Evolutionary conservation across 1,140 invertebrate species (phyloP), one percentile per base, ranked within the genome.

Genomic region (Trachymyrmex cornetzi): DNA sequence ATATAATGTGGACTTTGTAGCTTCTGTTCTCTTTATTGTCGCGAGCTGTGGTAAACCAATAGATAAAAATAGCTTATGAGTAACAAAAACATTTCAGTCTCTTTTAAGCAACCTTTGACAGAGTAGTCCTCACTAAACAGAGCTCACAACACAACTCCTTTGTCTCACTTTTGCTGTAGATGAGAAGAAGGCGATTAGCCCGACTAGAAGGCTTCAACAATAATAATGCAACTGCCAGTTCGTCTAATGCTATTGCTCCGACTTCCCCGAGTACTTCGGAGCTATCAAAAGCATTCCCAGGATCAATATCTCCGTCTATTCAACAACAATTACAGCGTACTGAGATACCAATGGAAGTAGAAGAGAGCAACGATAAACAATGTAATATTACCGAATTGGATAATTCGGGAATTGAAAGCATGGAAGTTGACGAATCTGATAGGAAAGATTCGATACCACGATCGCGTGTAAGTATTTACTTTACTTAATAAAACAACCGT

Each of bases 341-440:
- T 63, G 93, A 96, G 87, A 92, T 94, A 85, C 89, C 95, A 71
- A 96, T 96, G 96, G 96, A 96, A 93, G 96, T 96, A 16, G 96
- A 96, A 89, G 96, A 96, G 77, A 95, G 88, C 50, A 95, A 94
- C 85, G 92, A 95, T 48, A 95, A 96, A 89, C 95, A 96, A 85
- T 93, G 93, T 77, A 95, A 95, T 86, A 96, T 91, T 72, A 94
- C 92, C 44, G 95, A 95, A 77, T 95, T 96, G 53, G 97, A 97
- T 94, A 97, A 97, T 94, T 97, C 97, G 61, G 97, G 97, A 14
- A 97, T 97, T 92, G 97, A 97, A 93, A 97, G 96, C 92, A 98
- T 97, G 97, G 97, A 97, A 94, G 97, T 97, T 5, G 96, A 97
- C 30, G 95, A 96, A 79, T 93, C 92, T 4, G 94, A 95, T 82